Conservation (phyloP, 1,140 invertebrate genomes). For the Drosophila pachea region DNA sequence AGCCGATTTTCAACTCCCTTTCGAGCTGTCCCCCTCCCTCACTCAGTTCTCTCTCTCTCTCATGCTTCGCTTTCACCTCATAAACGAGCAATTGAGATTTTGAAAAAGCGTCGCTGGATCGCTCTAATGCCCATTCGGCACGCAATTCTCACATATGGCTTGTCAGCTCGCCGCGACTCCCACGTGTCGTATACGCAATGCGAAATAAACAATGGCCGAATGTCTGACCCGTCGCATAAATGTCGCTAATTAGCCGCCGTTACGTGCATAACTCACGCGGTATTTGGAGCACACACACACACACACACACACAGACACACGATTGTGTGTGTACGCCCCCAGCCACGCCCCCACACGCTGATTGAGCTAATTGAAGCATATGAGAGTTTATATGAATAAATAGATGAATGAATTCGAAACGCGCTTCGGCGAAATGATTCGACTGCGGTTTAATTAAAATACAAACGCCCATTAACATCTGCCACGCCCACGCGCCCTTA, state of each 20-base stretch:
- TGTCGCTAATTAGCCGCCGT: conserved; percentile 63
- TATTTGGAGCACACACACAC: neutral
- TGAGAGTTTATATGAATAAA: conserved; percentile 14
- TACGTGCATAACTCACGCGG: conserved; percentile 43
- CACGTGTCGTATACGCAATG: conserved; percentile 57
- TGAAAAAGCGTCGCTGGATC: neutral
- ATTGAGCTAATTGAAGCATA: conserved; percentile 44
- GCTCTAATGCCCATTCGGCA: conserved; percentile 16
- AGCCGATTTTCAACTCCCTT: no score
- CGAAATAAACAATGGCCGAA: conserved; percentile 13
- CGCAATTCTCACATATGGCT: conserved; percentile 4
- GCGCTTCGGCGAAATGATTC: conserved; percentile 5
- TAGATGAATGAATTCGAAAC: conserved; percentile 8
- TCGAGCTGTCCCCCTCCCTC: no score
- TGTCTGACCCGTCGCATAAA: conserved; percentile 36
- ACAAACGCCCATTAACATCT: conserved; percentile 1
- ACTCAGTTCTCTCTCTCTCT: no score
- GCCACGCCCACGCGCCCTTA: conserved; percentile 17
- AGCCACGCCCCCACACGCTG: neutral
- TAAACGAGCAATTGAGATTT: neutral
- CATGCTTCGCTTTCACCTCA: no score
- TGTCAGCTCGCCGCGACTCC: conserved; percentile 2
- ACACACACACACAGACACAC: neutral
- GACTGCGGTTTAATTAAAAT: conserved; percentile 52
- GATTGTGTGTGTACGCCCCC: neutral